phyloP scores from a whole-genome alignment of 2,797 vertebrate genomes.

The Enteromius anoplus region DNA sequence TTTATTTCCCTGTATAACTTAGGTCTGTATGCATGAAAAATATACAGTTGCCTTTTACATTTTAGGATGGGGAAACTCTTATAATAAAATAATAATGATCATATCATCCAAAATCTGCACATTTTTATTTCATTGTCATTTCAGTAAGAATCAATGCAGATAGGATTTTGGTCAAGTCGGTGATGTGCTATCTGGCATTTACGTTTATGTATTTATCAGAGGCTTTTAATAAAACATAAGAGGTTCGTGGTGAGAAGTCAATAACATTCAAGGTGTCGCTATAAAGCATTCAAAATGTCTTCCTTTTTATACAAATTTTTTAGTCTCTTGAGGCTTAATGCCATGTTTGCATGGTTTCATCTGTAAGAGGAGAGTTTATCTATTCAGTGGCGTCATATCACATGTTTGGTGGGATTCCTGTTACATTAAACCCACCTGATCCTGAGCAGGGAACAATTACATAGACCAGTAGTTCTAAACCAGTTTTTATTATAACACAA shows the following conservation, averaged over 20 bases:
- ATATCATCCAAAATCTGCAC: neutral
- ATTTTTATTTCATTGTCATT: neutral
- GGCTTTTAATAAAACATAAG: slow-evolving; percentile 5
- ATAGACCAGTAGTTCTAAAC: neutral
- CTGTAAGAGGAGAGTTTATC: slow-evolving; percentile 15
- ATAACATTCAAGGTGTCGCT: neutral
- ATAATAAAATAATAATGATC: neutral
- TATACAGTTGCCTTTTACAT: neutral
- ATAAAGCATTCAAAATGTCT: neutral
- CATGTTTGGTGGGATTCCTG: slow-evolving; percentile 3
- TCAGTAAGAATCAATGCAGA: neutral
- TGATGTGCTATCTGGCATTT: neutral
- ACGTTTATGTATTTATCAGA: neutral
- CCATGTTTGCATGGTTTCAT: slow-evolving; percentile 28
- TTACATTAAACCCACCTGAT: slow-evolving; percentile 20
- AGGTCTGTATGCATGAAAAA: neutral
- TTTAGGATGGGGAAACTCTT: neutral
- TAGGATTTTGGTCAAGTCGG: neutral
- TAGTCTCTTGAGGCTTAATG: neutral
- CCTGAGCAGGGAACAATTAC: neutral
- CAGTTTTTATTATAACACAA: neutral
- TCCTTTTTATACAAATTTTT: neutral
- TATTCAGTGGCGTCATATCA: neutral
- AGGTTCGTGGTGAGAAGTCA: neutral
- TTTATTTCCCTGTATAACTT: neutral